These are phyloP conservation scores for Typhlichthys eigenmanni DNA, from an alignment of 2,797 vertebrate species.

Conservation along the genomic window DNA sequence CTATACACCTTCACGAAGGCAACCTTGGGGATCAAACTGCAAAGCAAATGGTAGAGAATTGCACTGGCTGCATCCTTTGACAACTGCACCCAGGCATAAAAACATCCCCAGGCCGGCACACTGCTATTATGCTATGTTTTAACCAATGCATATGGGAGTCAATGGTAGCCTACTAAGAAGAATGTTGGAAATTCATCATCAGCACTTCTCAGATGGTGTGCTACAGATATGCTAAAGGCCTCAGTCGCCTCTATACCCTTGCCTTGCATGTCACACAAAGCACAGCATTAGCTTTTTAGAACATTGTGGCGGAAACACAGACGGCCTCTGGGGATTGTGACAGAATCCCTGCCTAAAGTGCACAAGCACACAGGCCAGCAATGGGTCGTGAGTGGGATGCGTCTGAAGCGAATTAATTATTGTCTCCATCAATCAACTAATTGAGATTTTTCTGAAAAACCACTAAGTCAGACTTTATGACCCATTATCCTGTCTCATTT, in stretches of 20 bases:
- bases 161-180: constrained; percentile 22
- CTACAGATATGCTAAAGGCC: constrained; percentile 52
- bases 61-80: too few relatives aligned
- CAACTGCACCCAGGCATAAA: too few relatives aligned
- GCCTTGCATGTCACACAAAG: constrained; percentile 30
- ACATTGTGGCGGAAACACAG: too few relatives aligned
- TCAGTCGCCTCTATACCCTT: constrained; percentile 24
- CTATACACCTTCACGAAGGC: too few relatives aligned
- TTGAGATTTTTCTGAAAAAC: too few relatives aligned
- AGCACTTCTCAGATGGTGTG: constrained; percentile 46
- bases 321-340: too few relatives aligned
- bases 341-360: constrained; percentile 7
- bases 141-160: constrained; percentile 10
- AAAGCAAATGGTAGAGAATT: too few relatives aligned
- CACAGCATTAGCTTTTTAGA: constrained; percentile 44
- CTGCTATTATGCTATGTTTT: constrained; percentile 20
- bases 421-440: constrained; percentile 15
- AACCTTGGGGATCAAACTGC: too few relatives aligned
- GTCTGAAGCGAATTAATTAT: constrained; percentile 8
- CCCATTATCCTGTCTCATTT: too few relatives aligned
- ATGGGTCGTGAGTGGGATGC: constrained; percentile 5
- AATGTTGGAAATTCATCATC: constrained; percentile 25
- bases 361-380: background rate
- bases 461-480: too few relatives aligned
- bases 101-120: background rate